Percentiles rank a stretch among this genome's conserved stretches.
Evolutionary conservation across 2,888 invertebrate species (phyloP).

Genomic region (Automeris io): DNA sequence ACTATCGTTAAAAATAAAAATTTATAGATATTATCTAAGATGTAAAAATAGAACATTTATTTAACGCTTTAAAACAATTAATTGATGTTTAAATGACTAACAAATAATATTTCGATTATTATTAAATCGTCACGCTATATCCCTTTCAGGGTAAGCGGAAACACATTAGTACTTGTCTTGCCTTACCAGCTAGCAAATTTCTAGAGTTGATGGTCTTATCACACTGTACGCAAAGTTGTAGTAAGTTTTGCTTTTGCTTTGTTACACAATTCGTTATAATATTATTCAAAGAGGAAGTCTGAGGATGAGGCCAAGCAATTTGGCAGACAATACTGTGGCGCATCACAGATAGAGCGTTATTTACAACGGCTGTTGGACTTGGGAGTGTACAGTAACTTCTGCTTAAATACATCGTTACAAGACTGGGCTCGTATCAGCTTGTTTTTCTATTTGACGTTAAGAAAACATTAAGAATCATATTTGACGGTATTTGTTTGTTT

Average conservation of each 20-base stretch:
- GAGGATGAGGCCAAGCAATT: constrained; percentile 71
- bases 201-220: background rate
- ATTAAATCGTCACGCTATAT: too few relatives aligned
- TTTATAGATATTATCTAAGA: too few relatives aligned
- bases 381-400: constrained; percentile 58
- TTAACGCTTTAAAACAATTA: too few relatives aligned
- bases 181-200: constrained; percentile 1
- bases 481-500: too few relatives aligned
- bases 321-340: constrained; percentile 57
- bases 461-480: constrained; percentile 6
- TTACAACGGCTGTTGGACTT: constrained; percentile 59
- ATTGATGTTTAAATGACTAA: too few relatives aligned
- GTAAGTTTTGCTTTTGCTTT: constrained; percentile 53
- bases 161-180: too few relatives aligned
- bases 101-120: too few relatives aligned
- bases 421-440: constrained; percentile 29
- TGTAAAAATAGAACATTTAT: too few relatives aligned
- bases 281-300: constrained; percentile 70
- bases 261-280: constrained; percentile 60
- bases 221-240: constrained; percentile 12
- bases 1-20: too few relatives aligned
- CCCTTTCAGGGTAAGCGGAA: too few relatives aligned
- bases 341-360: constrained; percentile 61
- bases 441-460: constrained; percentile 11
- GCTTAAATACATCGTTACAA: constrained; percentile 64